Percentiles rank a stretch among this genome's conserved stretches.
These are phyloP conservation scores for Mesorhabditis spiculigera DNA, from an alignment of 2,888 invertebrate species.

Conservation along the genomic window DNA sequence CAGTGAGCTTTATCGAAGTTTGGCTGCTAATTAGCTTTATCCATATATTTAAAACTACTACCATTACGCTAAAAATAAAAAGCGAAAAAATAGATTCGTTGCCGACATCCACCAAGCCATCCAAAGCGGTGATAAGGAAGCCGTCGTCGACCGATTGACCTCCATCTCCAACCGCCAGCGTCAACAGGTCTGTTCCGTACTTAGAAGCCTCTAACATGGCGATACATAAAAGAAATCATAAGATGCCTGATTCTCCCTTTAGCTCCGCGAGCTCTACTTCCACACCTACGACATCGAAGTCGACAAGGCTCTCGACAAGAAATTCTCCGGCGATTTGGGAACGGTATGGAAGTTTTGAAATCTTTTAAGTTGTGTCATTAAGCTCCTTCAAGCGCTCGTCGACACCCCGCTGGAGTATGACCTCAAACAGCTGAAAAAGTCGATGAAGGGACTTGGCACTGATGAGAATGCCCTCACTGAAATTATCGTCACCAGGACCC, in stretches of 20 bases:
- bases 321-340: slow-evolving; percentile 35
- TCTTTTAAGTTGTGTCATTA: not conserved
- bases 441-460: slow-evolving; percentile 71
- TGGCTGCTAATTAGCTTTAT: not conserved
- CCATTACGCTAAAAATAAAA: too few relatives aligned
- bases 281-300: slow-evolving; percentile 40
- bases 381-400: slow-evolving; percentile 51
- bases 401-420: slow-evolving; percentile 60
- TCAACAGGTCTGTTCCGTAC: slow-evolving; percentile 67
- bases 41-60: too few relatives aligned
- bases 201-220: not conserved
- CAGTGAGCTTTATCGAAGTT: not conserved
- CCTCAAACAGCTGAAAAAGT: slow-evolving; percentile 60
- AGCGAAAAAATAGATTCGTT: not conserved
- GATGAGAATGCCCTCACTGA: slow-evolving; percentile 80
- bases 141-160: slow-evolving; percentile 66
- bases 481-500: slow-evolving; percentile 77
- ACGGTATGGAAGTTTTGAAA: slow-evolving; percentile 6
- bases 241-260: not conserved
- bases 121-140: slow-evolving; percentile 37
- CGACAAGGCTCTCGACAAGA: slow-evolving; percentile 35
- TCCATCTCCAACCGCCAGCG: slow-evolving; percentile 80
- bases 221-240: not conserved
- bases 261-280: slow-evolving; percentile 40
- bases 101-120: slow-evolving; percentile 17